phyloP scores from a whole-genome alignment of 2,888 invertebrate genomes.

The Monochamus alternatus region DNA sequence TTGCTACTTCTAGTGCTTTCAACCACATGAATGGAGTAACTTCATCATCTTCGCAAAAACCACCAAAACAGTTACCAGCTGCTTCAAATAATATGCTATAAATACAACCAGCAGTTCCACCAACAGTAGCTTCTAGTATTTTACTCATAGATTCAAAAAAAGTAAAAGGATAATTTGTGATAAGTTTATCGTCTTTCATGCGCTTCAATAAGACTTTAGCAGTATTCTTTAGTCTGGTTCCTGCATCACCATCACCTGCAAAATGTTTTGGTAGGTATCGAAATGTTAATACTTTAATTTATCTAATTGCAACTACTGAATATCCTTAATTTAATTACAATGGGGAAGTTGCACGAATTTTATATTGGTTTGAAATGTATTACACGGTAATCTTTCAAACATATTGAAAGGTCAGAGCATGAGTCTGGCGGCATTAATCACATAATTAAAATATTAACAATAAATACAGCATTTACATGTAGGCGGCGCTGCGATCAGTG shows the following conservation, averaged over 20 bases:
- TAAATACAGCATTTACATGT: too few relatives aligned
- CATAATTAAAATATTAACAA: too few relatives aligned
- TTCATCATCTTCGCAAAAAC: slow-evolving; percentile 60
- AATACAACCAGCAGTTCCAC: slow-evolving; percentile 86
- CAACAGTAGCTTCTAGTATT: slow-evolving; percentile 81
- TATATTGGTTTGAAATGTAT: too few relatives aligned
- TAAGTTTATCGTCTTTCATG: slow-evolving; percentile 57
- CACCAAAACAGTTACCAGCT: slow-evolving; percentile 73
- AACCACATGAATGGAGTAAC: slow-evolving; percentile 69
- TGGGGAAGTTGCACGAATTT: too few relatives aligned
- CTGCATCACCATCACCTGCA: slow-evolving; percentile 81
- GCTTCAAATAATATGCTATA: slow-evolving; percentile 85
- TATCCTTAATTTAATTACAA: too few relatives aligned
- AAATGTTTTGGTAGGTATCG: neutral
- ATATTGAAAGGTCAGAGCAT: too few relatives aligned
- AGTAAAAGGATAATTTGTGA: slow-evolving; percentile 61
- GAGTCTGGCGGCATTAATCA: too few relatives aligned
- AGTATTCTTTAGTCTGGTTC: slow-evolving; percentile 68
- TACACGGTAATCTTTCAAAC: too few relatives aligned
- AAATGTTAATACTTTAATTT: too few relatives aligned
- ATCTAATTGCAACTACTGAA: too few relatives aligned
- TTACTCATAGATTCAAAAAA: slow-evolving; percentile 70
- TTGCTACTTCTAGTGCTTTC: slow-evolving; percentile 70
- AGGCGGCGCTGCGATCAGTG: too few relatives aligned
- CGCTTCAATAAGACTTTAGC: slow-evolving; percentile 64